These are phyloP conservation scores for Cybosia mesomella DNA, from an alignment of 2,888 invertebrate species.

Conservation along the genomic window DNA sequence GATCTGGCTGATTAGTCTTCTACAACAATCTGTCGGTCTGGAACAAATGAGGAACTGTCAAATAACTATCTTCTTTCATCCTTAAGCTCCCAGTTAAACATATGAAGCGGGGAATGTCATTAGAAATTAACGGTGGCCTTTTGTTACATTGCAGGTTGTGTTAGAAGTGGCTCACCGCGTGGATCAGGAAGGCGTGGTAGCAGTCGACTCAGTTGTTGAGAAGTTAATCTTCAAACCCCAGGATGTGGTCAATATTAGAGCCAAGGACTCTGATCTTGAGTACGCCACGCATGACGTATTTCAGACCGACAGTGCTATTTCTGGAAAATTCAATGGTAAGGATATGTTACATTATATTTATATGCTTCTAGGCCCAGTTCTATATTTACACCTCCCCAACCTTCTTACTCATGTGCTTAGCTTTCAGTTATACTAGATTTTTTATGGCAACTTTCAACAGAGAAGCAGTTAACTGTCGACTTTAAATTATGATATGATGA, in stretches of 20 bases:
- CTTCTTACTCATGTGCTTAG: neutral
- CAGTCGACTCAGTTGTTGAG: slow-evolving; percentile 91
- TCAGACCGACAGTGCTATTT: slow-evolving; percentile 96
- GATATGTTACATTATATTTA: slow-evolving; percentile 14
- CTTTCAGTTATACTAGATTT: neutral
- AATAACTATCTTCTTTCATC: too few species aligned
- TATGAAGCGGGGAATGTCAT: neutral
- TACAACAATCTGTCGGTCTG: too few species aligned
- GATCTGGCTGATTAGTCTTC: too few species aligned
- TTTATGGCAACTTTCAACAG: neutral
- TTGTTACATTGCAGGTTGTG: slow-evolving; percentile 85
- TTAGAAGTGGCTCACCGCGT: slow-evolving; percentile 95
- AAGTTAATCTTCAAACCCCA: slow-evolving; percentile 94
- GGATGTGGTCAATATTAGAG: slow-evolving; percentile 94
- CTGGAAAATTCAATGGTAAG: slow-evolving; percentile 92
- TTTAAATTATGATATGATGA: too few species aligned
- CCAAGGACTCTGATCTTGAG: slow-evolving; percentile 95
- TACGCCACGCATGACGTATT: slow-evolving; percentile 96
- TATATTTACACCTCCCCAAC: neutral
- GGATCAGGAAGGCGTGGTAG: slow-evolving; percentile 89
- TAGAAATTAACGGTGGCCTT: neutral
- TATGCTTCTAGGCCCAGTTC: neutral
- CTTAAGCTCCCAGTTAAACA: too few species aligned
- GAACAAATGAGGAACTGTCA: too few species aligned
- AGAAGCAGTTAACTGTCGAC: too few species aligned